Evolutionary conservation across 2,797 vertebrate genomes (phyloP), one percentile per base, ranked within the genome.

Genomic region (Moxostoma hubbsi): DNA sequence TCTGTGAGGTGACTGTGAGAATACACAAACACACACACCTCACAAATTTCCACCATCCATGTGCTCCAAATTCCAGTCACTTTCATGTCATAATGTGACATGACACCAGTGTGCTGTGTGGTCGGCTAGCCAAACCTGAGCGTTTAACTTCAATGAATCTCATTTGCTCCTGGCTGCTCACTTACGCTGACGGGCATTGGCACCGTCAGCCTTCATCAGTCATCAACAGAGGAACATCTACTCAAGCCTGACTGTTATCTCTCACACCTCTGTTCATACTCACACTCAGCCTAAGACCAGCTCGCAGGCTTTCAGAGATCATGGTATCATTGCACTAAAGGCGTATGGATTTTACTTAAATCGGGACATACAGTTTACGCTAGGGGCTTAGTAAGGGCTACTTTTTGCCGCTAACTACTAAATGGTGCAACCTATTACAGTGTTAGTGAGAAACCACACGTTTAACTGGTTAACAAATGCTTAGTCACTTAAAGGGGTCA

Each of bases 141-240:
- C 88, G 82, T 92, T 93, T 93, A 92, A 93, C 91, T 91, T 91
- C 92, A 94, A 94, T 93, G 92, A 93, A 93, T 93, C 92, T 92
- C 89, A 93, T 93, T 93, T 92, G 89, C 92, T 92, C 89, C 87
- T 81, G 82, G 88, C 92, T 81, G 89, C 86, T 79, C 69, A 73
- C 68, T 73, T 73, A 73, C 61, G 9, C 69, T 64, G 62, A 72
- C 53, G 61, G 53, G 66, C 18, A 2, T 51, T 66, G 69, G 69
- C 81, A 79, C 87, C 86, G 89, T 90, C 92, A 92, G 87, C 89
- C 86, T 84, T 83, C 90, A 91, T 92, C 91, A 92, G 90, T 80
- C 80, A 89, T 92, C 59, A 83, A 82, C 84, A 88, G 91, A 91
- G 89, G 91, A 90, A 92, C 89, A 87, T 88, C 84, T 86, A 70